A percentile compares a stretch with the other conserved stretches of the same genome.
phyloP scores from a whole-genome alignment of 2,888 invertebrate genomes.

The Stenurella melanura region DNA sequence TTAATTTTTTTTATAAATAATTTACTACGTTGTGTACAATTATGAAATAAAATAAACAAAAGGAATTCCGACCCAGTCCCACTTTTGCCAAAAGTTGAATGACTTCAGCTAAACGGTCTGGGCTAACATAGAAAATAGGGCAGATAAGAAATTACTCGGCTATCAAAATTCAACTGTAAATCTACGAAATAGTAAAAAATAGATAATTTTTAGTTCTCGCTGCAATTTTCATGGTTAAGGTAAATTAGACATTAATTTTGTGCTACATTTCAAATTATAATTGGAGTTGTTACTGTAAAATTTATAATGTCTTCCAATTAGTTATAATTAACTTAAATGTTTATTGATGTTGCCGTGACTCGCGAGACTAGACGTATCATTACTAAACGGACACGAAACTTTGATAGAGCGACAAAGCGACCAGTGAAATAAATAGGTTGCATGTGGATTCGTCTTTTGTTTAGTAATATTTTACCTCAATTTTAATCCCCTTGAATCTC shows the following conservation, averaged over 20 bases:
- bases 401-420: no score
- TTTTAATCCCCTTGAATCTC: no score
- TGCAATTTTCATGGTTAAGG: background rate
- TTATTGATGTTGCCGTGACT: background rate
- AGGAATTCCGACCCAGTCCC: no score
- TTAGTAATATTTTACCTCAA: no score
- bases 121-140: background rate
- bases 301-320: background rate
- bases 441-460: no score
- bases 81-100: no score
- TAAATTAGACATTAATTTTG: background rate
- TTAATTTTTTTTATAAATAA: no score
- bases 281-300: background rate
- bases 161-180: background rate
- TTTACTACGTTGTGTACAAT: no score
- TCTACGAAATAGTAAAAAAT: background rate
- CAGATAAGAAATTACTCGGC: background rate
- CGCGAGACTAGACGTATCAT: background rate
- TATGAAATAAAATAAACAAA: no score
- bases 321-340: background rate
- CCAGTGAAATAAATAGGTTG: no score
- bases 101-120: background rate
- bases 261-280: background rate
- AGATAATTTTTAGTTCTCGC: background rate
- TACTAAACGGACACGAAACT: no score